phyloP scores from a whole-genome alignment of 1,140 invertebrate genomes.

The Zeugodacus cucurbitae region DNA sequence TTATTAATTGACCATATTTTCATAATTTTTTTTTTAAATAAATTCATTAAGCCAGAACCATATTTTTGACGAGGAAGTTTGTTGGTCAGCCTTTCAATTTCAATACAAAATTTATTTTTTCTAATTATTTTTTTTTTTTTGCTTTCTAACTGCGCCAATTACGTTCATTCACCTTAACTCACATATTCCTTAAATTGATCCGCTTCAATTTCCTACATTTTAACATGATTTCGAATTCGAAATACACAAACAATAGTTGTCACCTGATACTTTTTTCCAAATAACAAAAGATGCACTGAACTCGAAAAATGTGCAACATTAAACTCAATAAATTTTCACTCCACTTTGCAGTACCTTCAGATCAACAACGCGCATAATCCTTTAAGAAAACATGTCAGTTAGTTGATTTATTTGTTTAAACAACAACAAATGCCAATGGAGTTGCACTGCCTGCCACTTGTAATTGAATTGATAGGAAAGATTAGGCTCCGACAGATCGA shows the following conservation, averaged over 20 bases:
- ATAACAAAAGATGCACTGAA: background rate
- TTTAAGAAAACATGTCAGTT: constrained; percentile 8
- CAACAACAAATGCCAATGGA: background rate
- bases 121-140: background rate
- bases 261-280: background rate
- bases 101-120: too few relatives aligned
- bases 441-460: background rate
- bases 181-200: background rate
- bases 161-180: background rate
- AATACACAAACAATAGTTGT: background rate
- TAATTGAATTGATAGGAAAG: background rate
- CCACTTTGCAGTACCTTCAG: background rate
- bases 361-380: background rate
- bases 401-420: background rate
- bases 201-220: background rate
- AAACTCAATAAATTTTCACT: background rate
- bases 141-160: background rate
- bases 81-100: too few relatives aligned
- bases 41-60: too few relatives aligned
- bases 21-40: too few relatives aligned
- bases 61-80: too few relatives aligned
- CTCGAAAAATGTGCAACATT: background rate
- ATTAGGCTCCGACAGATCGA: background rate
- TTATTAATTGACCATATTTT: too few relatives aligned
- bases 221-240: background rate